Conservation (phyloP, 92 coral and sea anemone species). For the Chrysogorgia sp. region DNA sequence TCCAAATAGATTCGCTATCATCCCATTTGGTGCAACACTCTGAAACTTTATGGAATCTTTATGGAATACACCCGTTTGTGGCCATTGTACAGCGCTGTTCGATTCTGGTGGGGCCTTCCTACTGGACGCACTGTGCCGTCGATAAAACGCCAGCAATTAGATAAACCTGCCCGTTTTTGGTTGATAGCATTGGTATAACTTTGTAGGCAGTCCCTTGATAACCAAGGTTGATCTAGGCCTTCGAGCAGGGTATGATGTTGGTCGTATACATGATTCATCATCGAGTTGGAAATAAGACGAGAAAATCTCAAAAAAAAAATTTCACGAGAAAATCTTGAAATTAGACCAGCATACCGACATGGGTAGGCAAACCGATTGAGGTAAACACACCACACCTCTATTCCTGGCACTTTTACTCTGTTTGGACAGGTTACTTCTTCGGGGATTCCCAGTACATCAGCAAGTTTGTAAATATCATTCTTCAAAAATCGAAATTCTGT, state of each 20-base stretch:
- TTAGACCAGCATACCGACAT: constrained; percentile 8
- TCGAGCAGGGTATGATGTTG: constrained; percentile 2
- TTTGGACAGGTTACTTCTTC: constrained; percentile 22
- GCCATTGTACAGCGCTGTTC: background rate
- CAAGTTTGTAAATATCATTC: constrained; percentile 26
- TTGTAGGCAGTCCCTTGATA: constrained; percentile 1
- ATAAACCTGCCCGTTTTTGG: background rate
- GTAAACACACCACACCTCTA: constrained; percentile 10
- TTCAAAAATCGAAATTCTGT: constrained; percentile 16
- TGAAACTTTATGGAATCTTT: too few species aligned
- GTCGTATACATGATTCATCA: constrained; percentile 18
- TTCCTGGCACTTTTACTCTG: constrained; percentile 21
- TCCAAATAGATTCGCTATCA: too few species aligned
- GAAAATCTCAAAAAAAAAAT: constrained; percentile 11
- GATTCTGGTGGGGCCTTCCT: background rate
- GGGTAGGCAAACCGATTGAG: constrained; percentile 22
- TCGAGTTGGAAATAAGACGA: background rate
- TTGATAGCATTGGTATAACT: background rate
- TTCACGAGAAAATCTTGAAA: constrained; percentile 17
- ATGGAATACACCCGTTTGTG: background rate
- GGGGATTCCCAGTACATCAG: constrained; percentile 34
- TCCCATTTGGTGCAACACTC: too few species aligned
- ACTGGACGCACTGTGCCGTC: constrained; percentile 1
- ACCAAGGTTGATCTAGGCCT: constrained; percentile 18
- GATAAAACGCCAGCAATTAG: background rate